A percentile compares a stretch with the other conserved stretches of the same genome.
Evolutionary conservation across 2,797 vertebrate species (phyloP).

Genomic region (Austrolebias charrua): DNA sequence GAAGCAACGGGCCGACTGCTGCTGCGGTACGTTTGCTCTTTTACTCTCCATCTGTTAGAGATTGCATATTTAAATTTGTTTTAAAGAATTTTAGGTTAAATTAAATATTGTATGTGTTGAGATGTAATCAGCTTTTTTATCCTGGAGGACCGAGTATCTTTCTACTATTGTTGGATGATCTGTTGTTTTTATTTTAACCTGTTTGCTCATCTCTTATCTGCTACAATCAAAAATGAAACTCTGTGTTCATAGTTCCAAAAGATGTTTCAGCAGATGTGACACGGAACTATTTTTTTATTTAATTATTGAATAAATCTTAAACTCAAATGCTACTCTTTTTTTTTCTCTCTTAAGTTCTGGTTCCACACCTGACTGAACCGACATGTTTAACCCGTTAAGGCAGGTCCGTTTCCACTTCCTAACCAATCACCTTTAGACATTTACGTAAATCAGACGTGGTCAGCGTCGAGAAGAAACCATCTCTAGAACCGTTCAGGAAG

Average conservation of each 20-base stretch:
- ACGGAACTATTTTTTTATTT: not conserved
- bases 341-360: not conserved
- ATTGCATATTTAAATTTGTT: not conserved
- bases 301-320: too few relatives aligned
- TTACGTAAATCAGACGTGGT: not conserved
- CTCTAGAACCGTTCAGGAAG: too few relatives aligned
- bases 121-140: too few relatives aligned
- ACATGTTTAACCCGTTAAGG: not conserved
- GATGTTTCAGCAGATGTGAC: not conserved
- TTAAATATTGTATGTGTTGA: not conserved
- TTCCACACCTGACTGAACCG: conserved; percentile 11
- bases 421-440: conserved; percentile 22
- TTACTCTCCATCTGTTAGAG: not conserved
- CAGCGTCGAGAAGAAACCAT: too few relatives aligned
- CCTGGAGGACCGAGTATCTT: not conserved
- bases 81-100: not conserved
- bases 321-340: too few relatives aligned
- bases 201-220: not conserved
- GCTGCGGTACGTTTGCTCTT: conserved; percentile 55
- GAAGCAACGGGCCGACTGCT: conserved; percentile 44
- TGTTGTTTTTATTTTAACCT: not conserved
- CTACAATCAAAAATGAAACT: not conserved
- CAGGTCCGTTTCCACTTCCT: conserved; percentile 15
- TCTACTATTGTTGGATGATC: too few relatives aligned
- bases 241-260: not conserved